Evolutionary conservation across 2,888 invertebrate genomes (phyloP), one percentile per base, ranked within the genome.

Genomic region (Xylophagus ater): DNA sequence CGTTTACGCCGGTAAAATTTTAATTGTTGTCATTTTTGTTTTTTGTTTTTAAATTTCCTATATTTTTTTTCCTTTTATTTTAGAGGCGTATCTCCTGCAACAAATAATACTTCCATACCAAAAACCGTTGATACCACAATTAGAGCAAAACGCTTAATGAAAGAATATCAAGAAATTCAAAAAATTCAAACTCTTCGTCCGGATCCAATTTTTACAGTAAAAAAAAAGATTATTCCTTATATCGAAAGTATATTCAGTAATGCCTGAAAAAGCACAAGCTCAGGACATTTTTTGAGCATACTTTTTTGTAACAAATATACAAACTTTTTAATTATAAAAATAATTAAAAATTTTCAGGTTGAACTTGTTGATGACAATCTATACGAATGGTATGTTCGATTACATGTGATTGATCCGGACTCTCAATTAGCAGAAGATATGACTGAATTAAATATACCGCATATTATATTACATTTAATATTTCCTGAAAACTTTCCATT

Each of bases 401-500:
- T 88, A 53, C 78, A 78, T 59, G 78, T 80, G 57, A 76, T 88
- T 51, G 88, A 88, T 66, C 76, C 81, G 2, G 87, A 88, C 56
- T 86, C 85, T 56, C 82, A 84, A 48, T 68, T 88, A 50, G 81
- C 82, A n/a, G 72, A 69, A 36, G 88, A 88, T 61, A 80, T 88
- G 74, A 72, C 74, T 40, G 85, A 86, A 58, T 65, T 84, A 46
- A 77, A 77, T 53, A 74, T 87, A 47, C 68, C 76, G 13, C 72
- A 76, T 61, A 86, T 88, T 53, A 69, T 85, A 48, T 69, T 88
- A 49, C 85, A 86, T 60, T 69, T 86, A 51, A 71, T 81, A 47
- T 88, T 88, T 65, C 88, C 88, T 12, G 85, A 88, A 55, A 87
- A 86, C 59, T 88, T 88, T 56, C 88, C 88, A 28, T 88, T 88